Conservation (phyloP, 2,113 vertebrate genomes). For the Clinocottus analis region DNA sequence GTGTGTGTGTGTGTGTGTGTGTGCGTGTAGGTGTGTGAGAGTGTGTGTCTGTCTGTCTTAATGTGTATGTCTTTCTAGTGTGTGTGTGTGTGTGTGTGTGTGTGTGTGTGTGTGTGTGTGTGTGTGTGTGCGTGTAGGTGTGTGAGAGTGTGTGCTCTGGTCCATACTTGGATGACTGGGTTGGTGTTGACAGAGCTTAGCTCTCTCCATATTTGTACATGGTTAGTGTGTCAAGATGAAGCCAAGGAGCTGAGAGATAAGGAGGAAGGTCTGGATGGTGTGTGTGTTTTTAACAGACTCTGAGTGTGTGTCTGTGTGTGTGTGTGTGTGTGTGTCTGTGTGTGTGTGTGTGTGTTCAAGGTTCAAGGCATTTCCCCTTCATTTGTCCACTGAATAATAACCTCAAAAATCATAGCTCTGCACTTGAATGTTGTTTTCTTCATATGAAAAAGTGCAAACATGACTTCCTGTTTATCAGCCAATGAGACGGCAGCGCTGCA, state of each 20-base stretch:
- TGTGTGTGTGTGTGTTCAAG: constrained; percentile 23
- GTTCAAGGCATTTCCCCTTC: background rate
- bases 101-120: constrained; percentile 8
- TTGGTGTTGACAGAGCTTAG: constrained; percentile 53
- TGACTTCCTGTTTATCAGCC: constrained; percentile 43
- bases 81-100: constrained; percentile 4
- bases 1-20: constrained; percentile 12
- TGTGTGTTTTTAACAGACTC: constrained; percentile 14
- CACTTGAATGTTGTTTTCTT: background rate
- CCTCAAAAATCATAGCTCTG: background rate
- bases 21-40: constrained; percentile 24
- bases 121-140: constrained; percentile 34
- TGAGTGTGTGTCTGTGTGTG: constrained; percentile 26
- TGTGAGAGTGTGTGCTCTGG: background rate
- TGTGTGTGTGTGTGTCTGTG: constrained; percentile 26
- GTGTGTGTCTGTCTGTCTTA: too few relatives aligned
- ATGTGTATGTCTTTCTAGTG: background rate
- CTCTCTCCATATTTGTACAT: constrained; percentile 69
- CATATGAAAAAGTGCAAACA: background rate
- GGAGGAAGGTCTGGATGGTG: constrained; percentile 31
- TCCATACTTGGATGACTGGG: constrained; percentile 54
- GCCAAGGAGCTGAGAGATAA: constrained; percentile 61
- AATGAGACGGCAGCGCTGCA: constrained; percentile 44
- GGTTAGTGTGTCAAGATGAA: constrained; percentile 62
- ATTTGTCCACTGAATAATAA: background rate